phyloP scores from a whole-genome alignment of 2,797 vertebrate species.

The Chaunax sp. region DNA sequence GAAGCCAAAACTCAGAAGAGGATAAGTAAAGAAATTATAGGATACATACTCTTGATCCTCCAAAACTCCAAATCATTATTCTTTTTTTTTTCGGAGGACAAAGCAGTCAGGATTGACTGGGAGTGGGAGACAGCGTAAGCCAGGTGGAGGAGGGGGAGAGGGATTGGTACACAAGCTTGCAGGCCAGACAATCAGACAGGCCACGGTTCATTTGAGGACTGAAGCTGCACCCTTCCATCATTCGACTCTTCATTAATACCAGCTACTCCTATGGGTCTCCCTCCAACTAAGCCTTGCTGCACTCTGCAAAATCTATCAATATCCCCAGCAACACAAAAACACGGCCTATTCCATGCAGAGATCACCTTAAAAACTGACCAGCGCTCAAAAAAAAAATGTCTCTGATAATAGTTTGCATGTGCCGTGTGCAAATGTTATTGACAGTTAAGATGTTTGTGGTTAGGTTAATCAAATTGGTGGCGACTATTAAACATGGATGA shows the following conservation, averaged over 20 bases:
- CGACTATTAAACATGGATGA: conserved; percentile 43
- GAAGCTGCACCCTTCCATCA: conserved; percentile 69
- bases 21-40: conserved; percentile 49
- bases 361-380: conserved; percentile 23
- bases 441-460: conserved; percentile 21
- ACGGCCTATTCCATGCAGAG: conserved; percentile 18
- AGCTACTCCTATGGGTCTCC: conserved; percentile 62
- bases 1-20: conserved; percentile 55
- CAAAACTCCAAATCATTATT: conserved; percentile 30
- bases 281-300: conserved; percentile 49
- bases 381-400: not conserved
- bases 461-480: conserved; percentile 27
- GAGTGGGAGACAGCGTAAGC: conserved; percentile 32
- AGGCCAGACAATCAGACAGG: conserved; percentile 50
- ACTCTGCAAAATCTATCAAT: conserved; percentile 62
- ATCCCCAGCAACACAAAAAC: conserved; percentile 57
- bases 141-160: conserved; percentile 3
- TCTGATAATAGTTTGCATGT: conserved; percentile 14
- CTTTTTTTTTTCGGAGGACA: conserved; percentile 47
- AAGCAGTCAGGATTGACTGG: conserved; percentile 44
- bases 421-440: conserved; percentile 29
- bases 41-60: conserved; percentile 37
- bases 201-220: conserved; percentile 73
- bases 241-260: conserved; percentile 68
- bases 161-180: conserved; percentile 32